Evolutionary conservation across 1,140 invertebrate genomes (phyloP).

Genomic region (Paralvinella palmiformis): DNA sequence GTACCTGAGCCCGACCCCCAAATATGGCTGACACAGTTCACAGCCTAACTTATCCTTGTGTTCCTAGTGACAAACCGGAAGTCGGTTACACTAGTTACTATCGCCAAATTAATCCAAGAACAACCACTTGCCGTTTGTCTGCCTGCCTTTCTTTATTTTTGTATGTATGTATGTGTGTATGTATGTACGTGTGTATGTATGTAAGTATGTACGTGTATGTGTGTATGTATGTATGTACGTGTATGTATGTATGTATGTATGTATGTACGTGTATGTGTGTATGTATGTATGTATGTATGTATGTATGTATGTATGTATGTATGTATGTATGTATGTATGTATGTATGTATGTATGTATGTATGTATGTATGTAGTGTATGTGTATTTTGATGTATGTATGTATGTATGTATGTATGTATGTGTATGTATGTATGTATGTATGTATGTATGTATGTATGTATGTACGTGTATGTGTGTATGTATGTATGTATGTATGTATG

Average conservation of each 20-base stretch:
- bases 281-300: background rate
- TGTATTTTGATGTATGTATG: background rate
- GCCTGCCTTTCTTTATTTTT: background rate
- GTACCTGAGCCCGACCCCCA: too few relatives aligned
- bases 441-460: too few relatives aligned
- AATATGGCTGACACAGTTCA: too few relatives aligned
- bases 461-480: background rate
- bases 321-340: background rate
- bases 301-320: background rate
- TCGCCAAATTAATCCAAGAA: too few relatives aligned
- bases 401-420: background rate
- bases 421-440: background rate
- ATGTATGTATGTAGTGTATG: background rate
- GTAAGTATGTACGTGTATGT: background rate
- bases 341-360: background rate
- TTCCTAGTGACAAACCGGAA: too few relatives aligned
- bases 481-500: background rate
- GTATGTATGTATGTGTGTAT: background rate
- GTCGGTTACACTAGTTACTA: too few relatives aligned
- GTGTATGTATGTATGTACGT: background rate
- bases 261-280: background rate
- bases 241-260: background rate
- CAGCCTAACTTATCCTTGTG: too few relatives aligned
- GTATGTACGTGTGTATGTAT: background rate
- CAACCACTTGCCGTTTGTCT: too few relatives aligned